Percentiles rank a stretch among this genome's conserved stretches.
These are phyloP conservation scores for Bombus breviceps DNA, from an alignment of 1,140 invertebrate species.

Conservation along the genomic window DNA sequence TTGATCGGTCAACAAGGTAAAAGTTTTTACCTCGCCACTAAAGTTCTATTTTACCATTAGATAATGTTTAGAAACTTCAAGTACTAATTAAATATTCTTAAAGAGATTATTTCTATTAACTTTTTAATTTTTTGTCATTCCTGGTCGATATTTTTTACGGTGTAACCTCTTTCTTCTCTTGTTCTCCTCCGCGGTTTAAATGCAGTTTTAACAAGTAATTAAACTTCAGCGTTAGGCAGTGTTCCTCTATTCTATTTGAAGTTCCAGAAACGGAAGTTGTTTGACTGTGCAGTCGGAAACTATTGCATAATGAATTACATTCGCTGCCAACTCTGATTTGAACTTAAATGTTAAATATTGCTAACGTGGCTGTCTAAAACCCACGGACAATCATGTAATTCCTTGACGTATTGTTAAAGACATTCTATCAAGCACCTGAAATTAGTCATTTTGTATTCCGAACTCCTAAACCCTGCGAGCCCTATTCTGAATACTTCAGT, in stretches of 20 bases:
- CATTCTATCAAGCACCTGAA: neutral
- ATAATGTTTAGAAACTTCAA: neutral
- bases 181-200: neutral
- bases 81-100: neutral
- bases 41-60: neutral
- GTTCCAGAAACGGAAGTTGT: conserved; percentile 38
- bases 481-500: neutral
- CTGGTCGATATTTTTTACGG: neutral
- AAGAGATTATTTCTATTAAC: neutral
- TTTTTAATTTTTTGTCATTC: neutral
- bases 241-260: conserved; percentile 41
- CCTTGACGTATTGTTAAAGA: too few species aligned
- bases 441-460: neutral
- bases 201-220: conserved; percentile 39
- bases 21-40: neutral
- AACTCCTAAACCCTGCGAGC: too few species aligned
- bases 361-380: neutral
- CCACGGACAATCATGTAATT: neutral
- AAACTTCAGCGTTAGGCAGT: conserved; percentile 21
- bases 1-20: neutral
- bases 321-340: conserved; percentile 24
- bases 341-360: conserved; percentile 27
- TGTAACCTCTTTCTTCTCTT: neutral
- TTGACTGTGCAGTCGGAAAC: conserved; percentile 31
- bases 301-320: conserved; percentile 36